Conservation (phyloP, 1,140 invertebrate species). For the Ceratina calcarata region DNA sequence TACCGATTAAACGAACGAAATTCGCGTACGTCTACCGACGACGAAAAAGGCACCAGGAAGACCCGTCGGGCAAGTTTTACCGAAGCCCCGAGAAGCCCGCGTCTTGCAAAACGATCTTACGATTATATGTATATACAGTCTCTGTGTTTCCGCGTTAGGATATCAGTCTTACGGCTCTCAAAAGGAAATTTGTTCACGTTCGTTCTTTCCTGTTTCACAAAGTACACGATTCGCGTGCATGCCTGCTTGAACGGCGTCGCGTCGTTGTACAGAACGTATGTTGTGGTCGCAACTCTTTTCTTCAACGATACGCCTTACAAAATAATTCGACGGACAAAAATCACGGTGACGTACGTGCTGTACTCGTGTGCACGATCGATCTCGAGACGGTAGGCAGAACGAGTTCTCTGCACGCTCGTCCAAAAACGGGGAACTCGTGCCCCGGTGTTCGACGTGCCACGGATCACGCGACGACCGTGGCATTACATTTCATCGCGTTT, state of each 20-base stretch:
- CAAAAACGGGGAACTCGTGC: not conserved
- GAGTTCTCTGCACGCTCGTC: not conserved
- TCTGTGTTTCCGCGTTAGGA: slow-evolving; percentile 45
- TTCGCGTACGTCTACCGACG: not conserved
- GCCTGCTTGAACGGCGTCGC: not conserved
- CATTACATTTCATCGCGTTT: too few relatives aligned
- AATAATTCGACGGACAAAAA: too few relatives aligned
- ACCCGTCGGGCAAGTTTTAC: slow-evolving; percentile 34
- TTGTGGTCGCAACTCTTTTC: not conserved
- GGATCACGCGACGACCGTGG: too few relatives aligned
- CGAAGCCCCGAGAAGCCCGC: slow-evolving; percentile 30
- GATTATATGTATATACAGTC: slow-evolving; percentile 59
- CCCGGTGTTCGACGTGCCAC: too few relatives aligned
- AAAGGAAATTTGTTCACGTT: slow-evolving; percentile 41
- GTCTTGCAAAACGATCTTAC: slow-evolving; percentile 23
- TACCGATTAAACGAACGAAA: not conserved
- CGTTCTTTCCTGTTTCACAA: not conserved
- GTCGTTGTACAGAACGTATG: too few relatives aligned
- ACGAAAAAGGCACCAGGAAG: not conserved
- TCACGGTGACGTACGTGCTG: too few relatives aligned
- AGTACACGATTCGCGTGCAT: not conserved
- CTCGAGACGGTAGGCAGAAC: not conserved
- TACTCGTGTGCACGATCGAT: not conserved
- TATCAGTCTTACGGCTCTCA: slow-evolving; percentile 66
- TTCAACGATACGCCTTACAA: too few relatives aligned